Base-by-base conservation (phyloP, 1,140 invertebrate species). In the Drosophila neocordata region DNA sequence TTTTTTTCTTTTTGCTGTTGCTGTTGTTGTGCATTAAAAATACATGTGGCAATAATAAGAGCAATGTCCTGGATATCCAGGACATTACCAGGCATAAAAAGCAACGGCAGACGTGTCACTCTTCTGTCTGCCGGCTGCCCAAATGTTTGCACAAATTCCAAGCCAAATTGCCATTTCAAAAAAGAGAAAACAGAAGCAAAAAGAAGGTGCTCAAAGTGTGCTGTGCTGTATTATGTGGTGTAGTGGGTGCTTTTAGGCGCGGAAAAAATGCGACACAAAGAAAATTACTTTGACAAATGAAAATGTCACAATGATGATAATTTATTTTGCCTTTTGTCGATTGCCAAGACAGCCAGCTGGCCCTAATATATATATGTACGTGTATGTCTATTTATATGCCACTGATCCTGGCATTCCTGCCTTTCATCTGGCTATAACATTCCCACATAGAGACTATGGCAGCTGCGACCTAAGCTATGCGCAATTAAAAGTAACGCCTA, bases 221-320 rank as follows among this genome's bases (percentile, higher is more conserved):
- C 15, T 48, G 41, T n/a, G 37, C n/a, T 48, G 69, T 48, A 48
- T 48, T 48, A 48, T 20, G 41, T 7, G 41, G 41, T 51, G 76
- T 56, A 58, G 82, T 73, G 83, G 69, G 79, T 65, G 62, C 84
- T 81, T 82, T 85, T 82, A 77, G 78, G 78, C 56, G 83, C 67
- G 37, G 59, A 74, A 71, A 76, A 79, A 80, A 78, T 85, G 77
- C 74, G 77, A 69, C 74, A 78, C 78, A 82, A 70, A 77, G 68
- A 79, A 76, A 87, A 87, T 87, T 79, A 79, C 83, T 75, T 78
- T 87, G 82, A 82, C 82, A 87, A 87, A 87, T 87, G 82, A 87
- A 87, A 87, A 87, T 87, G 82, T 87, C 82, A 87, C 78, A 82
- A 76, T 88, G 83, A 87, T 87, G 82, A 87, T 87, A 87, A 87